A percentile compares a stretch with the other conserved stretches of the same genome.
Conservation (phyloP, 2,888 invertebrate species). For the Caenorhabditis plicata region DNA sequence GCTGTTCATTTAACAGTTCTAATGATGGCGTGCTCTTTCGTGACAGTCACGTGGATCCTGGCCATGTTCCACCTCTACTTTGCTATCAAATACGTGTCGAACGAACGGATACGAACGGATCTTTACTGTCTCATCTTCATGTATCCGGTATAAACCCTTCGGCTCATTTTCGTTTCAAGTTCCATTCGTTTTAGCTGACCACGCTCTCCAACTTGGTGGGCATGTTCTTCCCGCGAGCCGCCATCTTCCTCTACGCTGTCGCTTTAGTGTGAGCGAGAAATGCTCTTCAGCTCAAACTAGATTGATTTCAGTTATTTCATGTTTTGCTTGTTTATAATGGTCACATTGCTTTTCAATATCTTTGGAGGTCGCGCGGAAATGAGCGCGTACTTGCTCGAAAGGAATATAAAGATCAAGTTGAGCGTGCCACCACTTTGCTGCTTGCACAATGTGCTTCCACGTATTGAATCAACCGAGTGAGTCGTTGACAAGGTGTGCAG, state of each 20-base stretch:
- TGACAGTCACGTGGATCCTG: constrained; percentile 47
- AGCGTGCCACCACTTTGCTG: constrained; percentile 48
- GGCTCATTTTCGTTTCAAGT: neutral
- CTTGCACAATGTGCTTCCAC: constrained; percentile 39
- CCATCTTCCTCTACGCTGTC: constrained; percentile 60
- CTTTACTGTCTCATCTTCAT: constrained; percentile 61
- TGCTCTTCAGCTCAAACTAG: neutral
- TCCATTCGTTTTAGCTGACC: constrained; percentile 47
- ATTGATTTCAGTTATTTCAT: constrained; percentile 61
- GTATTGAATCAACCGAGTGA: constrained; percentile 37
- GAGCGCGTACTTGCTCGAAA: constrained; percentile 45
- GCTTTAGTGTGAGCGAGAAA: constrained; percentile 60
- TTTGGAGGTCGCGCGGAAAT: constrained; percentile 57
- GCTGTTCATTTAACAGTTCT: constrained; percentile 46
- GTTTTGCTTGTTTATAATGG: constrained; percentile 62
- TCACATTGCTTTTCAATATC: constrained; percentile 59
- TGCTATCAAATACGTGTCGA: constrained; percentile 58
- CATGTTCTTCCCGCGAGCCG: constrained; percentile 62
- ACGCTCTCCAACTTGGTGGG: constrained; percentile 56
- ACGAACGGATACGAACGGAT: constrained; percentile 59
- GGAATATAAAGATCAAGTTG: constrained; percentile 36
- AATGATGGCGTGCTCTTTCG: constrained; percentile 44
- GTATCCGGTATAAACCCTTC: constrained; percentile 46
- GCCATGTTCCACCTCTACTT: constrained; percentile 55
- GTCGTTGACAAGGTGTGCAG: too few species aligned